A percentile compares a stretch with the other conserved stretches of the same genome.
Evolutionary conservation across 2,797 vertebrate species (phyloP).

Genomic region (Oreochromis mossambicus): DNA sequence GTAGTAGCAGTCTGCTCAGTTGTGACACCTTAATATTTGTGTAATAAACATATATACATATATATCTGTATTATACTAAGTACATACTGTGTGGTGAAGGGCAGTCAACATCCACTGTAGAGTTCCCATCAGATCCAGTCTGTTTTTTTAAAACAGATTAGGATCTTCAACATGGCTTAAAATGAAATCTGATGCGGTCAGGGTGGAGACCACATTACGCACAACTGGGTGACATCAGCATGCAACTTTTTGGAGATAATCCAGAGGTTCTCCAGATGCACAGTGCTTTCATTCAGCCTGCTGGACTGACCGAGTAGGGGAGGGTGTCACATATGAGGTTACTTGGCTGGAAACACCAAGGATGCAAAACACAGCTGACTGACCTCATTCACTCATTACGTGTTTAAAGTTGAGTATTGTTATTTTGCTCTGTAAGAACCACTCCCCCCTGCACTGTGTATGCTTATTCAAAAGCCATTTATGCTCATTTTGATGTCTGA

Average conservation of each 20-base stretch:
- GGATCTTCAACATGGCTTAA: neutral
- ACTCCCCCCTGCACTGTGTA: neutral
- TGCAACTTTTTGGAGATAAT: conserved; percentile 45
- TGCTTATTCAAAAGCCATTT: neutral
- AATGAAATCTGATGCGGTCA: conserved; percentile 42
- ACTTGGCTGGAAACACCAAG: conserved; percentile 21
- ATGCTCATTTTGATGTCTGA: neutral
- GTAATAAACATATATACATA: neutral
- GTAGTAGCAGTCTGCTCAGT: neutral
- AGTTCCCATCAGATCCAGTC: neutral
- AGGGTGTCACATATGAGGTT: conserved; percentile 37
- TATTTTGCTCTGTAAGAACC: conserved; percentile 1
- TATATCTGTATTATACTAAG: neutral
- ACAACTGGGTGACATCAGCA: conserved; percentile 67
- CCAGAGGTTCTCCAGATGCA: conserved; percentile 66
- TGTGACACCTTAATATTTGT: neutral
- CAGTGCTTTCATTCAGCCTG: conserved; percentile 55
- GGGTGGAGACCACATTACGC: conserved; percentile 57
- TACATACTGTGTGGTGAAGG: neutral
- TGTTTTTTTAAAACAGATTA: neutral
- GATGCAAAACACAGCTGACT: conserved; percentile 40
- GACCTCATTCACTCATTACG: conserved; percentile 42
- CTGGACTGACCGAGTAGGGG: conserved; percentile 11
- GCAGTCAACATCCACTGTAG: neutral
- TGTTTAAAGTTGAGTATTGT: neutral